phyloP scores from a whole-genome alignment of 2,113 vertebrate species.

The Monarcha castaneiventris region DNA sequence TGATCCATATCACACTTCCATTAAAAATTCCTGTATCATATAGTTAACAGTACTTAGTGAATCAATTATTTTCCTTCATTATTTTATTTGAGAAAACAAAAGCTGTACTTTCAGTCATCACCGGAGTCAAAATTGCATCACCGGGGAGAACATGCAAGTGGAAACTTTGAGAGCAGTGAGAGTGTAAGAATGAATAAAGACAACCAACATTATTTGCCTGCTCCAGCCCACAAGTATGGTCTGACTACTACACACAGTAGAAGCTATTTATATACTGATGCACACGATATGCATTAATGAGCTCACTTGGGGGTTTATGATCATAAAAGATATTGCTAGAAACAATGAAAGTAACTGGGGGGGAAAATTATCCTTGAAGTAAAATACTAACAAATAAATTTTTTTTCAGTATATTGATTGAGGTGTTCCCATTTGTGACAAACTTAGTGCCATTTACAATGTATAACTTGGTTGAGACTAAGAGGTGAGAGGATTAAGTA shows the following conservation, averaged over 20 bases:
- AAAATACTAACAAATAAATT: background rate
- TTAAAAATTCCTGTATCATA: background rate
- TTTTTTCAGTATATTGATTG: background rate
- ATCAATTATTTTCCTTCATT: background rate
- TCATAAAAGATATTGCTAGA: slow-evolving; percentile 11
- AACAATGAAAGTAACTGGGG: background rate
- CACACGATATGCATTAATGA: background rate
- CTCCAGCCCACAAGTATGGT: background rate
- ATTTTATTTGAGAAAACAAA: background rate
- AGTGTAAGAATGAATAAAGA: background rate
- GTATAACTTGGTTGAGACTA: background rate
- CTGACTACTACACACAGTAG: background rate
- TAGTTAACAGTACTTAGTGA: background rate
- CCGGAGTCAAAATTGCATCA: background rate
- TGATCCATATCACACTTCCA: background rate
- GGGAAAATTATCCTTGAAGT: background rate
- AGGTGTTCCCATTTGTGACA: background rate
- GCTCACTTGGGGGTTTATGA: background rate
- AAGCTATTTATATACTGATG: background rate
- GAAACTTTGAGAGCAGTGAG: background rate
- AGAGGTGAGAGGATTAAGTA: background rate
- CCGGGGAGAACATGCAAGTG: background rate
- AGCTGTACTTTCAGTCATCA: background rate
- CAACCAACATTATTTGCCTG: background rate
- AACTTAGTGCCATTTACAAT: background rate